Base-by-base conservation (phyloP, 2,888 invertebrate genomes). In the Temnothorax ravouxi region DNA sequence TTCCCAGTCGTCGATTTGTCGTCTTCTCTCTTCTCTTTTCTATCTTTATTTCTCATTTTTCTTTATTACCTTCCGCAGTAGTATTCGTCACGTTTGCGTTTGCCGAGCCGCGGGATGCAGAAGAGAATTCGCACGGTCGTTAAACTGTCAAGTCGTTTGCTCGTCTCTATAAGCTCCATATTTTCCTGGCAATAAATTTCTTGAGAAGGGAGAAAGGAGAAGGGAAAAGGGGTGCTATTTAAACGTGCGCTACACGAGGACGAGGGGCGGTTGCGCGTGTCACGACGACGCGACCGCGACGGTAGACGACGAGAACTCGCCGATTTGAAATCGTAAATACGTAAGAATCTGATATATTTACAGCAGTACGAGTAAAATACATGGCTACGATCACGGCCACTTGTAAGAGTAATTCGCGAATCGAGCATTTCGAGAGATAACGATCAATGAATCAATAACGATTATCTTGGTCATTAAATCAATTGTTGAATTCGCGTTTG, bases 171-270 rank as follows among this genome's bases (percentile, higher is more conserved):
- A 79, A 83, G 76, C 79, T 88, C 83, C 72, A 87, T 90, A 91
- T 90, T 91, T 92, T 91, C 88, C 88, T 89, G 90, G 89, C 89
- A 88, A 93, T 93, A 93, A 93, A 92, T 93, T 89, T 89, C 81
- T 72, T 41, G 71, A 66, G 56, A 25, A 50, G 75, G 62, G 8
- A 54, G 81, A n/a, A 21, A 77, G 67, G 71, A 66, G 56, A 25
- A 50, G 75, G 54, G 8, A 54, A 71, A n/a, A 21, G 81, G 67
- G 75, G 13, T 59, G 41, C 66, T 77, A 64, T 81, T 84, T 82
- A 77, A 75, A 59, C 50, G 80, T 9, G 69, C 59, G 41, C 44
- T 41, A 18, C 15, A 69, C 21, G 25, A 84, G 41, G 84, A 69
- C 21, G 25, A 84, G 41, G 84, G 84, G 59, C 59, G 38, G 11